Evolutionary conservation across 1,140 invertebrate genomes (phyloP).

Genomic region (Tetramorium alpestre): DNA sequence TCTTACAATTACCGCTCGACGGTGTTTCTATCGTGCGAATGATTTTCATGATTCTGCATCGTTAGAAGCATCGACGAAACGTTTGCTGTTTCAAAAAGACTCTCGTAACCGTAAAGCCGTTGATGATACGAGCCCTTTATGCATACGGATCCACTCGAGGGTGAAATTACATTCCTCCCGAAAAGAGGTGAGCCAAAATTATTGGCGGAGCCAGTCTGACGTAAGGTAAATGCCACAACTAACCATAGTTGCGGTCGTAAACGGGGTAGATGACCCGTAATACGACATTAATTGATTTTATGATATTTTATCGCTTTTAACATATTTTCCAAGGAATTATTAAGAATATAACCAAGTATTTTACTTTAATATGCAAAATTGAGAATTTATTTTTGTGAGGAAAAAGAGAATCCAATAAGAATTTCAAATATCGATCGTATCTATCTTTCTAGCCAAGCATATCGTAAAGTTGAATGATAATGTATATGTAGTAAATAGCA

Average conservation of each 20-base stretch:
- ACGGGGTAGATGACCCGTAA: background rate
- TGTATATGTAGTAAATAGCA: background rate
- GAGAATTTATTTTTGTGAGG: background rate
- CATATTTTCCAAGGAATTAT: background rate
- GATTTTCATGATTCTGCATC: constrained; percentile 21
- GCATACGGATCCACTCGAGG: background rate
- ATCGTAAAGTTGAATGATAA: background rate
- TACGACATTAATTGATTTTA: constrained; percentile 5
- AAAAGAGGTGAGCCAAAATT: constrained; percentile 27
- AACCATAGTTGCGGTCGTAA: background rate
- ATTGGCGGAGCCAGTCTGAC: background rate
- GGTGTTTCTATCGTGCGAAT: background rate
- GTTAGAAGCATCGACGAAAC: background rate
- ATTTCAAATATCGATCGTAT: background rate
- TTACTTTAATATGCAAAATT: background rate
- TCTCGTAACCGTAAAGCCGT: constrained; percentile 20
- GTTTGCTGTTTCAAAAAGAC: constrained; percentile 6
- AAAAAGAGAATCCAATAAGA: background rate
- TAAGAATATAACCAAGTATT: background rate
- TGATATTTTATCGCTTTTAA: background rate
- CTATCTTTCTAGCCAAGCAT: background rate
- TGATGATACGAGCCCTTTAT: constrained; percentile 22
- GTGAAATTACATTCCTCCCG: constrained; percentile 22
- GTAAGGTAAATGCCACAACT: background rate
- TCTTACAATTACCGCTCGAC: constrained; percentile 30